phyloP scores from a whole-genome alignment of 2,113 vertebrate species.

The Bubo bubo region DNA sequence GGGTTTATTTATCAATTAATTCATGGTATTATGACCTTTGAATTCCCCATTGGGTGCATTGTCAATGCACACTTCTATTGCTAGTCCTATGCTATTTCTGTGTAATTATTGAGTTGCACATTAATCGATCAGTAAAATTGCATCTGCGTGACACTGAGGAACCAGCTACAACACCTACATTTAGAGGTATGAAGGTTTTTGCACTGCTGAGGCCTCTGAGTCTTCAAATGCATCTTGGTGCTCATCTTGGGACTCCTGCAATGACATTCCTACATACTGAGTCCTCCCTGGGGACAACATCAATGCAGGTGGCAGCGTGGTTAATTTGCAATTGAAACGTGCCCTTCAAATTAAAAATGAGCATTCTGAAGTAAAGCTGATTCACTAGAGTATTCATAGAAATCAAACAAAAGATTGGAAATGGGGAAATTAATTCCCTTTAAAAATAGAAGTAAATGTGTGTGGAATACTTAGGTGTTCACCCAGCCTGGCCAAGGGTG shows the following conservation, averaged over 20 bases:
- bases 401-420: neutral
- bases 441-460: neutral
- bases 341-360: neutral
- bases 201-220: neutral
- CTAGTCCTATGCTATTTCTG: neutral
- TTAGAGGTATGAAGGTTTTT: neutral
- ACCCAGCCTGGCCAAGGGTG: neutral
- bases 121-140: neutral
- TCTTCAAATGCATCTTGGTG: neutral
- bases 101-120: neutral
- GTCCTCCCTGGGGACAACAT: neutral
- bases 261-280: neutral
- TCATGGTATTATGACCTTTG: neutral
- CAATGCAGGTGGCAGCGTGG: neutral
- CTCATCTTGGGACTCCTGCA: neutral
- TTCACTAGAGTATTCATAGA: neutral
- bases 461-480: neutral
- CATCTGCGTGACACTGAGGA: neutral
- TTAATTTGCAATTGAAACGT: neutral
- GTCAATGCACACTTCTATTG: rapidly evolving
- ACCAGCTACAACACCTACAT: neutral
- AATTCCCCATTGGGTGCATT: neutral
- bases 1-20: constrained; percentile 29
- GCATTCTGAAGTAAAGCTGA: neutral
- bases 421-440: neutral